Percentiles rank a stretch among this genome's conserved stretches.
Conservation (phyloP, 2,797 vertebrate species). For the Aphelocoma californica region DNA sequence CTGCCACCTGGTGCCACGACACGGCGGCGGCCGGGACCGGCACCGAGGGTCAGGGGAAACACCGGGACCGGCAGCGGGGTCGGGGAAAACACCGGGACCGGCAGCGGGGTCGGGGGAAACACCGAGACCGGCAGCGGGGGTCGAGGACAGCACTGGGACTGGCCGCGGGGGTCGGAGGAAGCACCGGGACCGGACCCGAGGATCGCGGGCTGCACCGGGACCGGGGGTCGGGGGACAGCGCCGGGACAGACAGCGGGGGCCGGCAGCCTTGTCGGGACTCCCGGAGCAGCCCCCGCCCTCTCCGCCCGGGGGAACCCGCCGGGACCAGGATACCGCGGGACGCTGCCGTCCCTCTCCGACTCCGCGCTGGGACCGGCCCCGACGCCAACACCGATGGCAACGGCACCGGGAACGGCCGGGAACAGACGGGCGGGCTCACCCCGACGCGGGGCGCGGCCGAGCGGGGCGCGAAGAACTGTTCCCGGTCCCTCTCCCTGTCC, state of each 20-base stretch:
- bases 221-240: not conserved
- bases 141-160: rapidly evolving
- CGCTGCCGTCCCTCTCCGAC: too few species aligned
- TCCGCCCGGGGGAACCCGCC: not conserved
- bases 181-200: not conserved
- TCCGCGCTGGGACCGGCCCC: not conserved
- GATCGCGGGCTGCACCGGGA: not conserved
- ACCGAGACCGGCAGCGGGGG: rapidly evolving
- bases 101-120: too few species aligned
- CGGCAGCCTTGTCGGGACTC: not conserved
- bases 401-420: too few species aligned
- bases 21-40: not conserved
- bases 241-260: not conserved
- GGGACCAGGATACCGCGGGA: not conserved
- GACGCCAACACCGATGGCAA: rapidly evolving
- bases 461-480: not conserved
- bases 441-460: not conserved
- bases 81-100: not conserved
- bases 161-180: not conserved
- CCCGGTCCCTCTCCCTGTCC: not conserved
- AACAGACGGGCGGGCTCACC: rapidly evolving
- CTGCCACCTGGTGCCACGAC: slow-evolving; percentile 42
- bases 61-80: not conserved
- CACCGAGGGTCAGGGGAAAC: too few species aligned
- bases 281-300: not conserved